A percentile compares a stretch with the other conserved stretches of the same genome.
phyloP scores from a whole-genome alignment of 2,888 invertebrate genomes.

The Nowickia ferox region DNA sequence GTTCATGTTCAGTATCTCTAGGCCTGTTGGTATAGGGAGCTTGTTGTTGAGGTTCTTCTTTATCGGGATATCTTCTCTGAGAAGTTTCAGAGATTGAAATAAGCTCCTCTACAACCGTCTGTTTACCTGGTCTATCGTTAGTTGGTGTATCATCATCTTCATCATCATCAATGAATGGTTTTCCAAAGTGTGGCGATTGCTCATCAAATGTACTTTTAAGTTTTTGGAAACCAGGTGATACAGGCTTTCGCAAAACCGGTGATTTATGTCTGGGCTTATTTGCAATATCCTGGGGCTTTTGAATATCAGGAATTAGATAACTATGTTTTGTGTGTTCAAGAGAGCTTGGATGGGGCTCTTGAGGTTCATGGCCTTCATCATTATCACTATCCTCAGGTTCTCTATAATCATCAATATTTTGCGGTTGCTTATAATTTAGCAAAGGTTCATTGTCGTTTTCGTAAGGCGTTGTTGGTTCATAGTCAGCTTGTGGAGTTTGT shows the following conservation, averaged over 20 bases:
- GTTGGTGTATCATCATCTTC: background rate
- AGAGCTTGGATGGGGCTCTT: background rate
- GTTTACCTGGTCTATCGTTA: background rate
- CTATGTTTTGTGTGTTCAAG: background rate
- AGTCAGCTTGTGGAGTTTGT: background rate
- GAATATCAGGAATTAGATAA: background rate
- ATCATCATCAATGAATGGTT: slow-evolving; percentile 1
- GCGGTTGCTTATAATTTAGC: background rate
- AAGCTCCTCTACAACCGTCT: background rate
- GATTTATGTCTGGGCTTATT: slow-evolving; percentile 9
- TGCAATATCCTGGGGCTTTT: background rate
- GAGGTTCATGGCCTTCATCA: background rate
- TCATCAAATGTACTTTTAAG: slow-evolving; percentile 46
- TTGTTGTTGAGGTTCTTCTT: slow-evolving; percentile 8
- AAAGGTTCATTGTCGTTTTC: background rate
- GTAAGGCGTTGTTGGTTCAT: background rate
- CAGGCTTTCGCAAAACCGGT: slow-evolving; percentile 31
- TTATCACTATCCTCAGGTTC: background rate
- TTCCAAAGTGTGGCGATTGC: slow-evolving; percentile 12
- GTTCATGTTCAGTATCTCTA: background rate
- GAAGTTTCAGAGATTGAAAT: slow-evolving; percentile 15
- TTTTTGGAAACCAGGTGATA: slow-evolving; percentile 35
- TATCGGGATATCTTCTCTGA: background rate
- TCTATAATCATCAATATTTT: background rate
- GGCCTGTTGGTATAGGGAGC: background rate